A percentile compares a stretch with the other conserved stretches of the same genome.
These are phyloP conservation scores for Amiota communis DNA, from an alignment of 2,888 invertebrate species.

Conservation along the genomic window DNA sequence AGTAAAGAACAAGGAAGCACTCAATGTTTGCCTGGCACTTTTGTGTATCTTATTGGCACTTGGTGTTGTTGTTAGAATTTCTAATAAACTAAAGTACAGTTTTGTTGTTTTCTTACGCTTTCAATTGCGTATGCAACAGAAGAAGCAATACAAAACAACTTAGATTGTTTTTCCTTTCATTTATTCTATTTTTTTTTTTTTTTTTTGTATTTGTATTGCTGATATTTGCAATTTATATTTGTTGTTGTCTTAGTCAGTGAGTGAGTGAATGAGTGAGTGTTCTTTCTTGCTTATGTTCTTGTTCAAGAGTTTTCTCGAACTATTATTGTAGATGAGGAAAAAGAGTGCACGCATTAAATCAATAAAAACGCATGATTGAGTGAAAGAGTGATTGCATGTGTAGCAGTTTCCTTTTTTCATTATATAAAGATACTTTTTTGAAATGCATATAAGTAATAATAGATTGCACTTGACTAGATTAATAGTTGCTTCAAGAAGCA, in stretches of 20 bases:
- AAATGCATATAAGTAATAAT: too few species aligned
- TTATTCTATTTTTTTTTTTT: neutral
- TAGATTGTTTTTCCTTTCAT: constrained; percentile 13
- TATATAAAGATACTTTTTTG: too few species aligned
- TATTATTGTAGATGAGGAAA: too few species aligned
- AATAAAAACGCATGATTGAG: constrained; percentile 22
- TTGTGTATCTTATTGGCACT: constrained; percentile 14
- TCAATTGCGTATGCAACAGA: constrained; percentile 26
- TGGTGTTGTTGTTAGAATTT: constrained; percentile 2
- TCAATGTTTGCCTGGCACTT: neutral
- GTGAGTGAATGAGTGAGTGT: neutral
- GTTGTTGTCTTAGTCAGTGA: neutral
- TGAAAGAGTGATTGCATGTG: neutral
- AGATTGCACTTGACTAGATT: too few species aligned
- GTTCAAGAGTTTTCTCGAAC: too few species aligned
- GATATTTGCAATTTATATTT: constrained; percentile 11
- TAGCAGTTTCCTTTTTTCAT: too few species aligned
- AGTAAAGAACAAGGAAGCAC: constrained; percentile 14
- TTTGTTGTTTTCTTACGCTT: constrained; percentile 16
- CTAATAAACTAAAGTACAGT: constrained; percentile 27
- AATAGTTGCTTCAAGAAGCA: too few species aligned
- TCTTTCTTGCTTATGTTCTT: neutral
- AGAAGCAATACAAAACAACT: neutral
- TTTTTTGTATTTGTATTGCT: constrained; percentile 14
- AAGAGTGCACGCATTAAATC: constrained; percentile 9